Base-by-base conservation (phyloP, 2,888 invertebrate genomes). In the Drosophila atroscutellata region DNA sequence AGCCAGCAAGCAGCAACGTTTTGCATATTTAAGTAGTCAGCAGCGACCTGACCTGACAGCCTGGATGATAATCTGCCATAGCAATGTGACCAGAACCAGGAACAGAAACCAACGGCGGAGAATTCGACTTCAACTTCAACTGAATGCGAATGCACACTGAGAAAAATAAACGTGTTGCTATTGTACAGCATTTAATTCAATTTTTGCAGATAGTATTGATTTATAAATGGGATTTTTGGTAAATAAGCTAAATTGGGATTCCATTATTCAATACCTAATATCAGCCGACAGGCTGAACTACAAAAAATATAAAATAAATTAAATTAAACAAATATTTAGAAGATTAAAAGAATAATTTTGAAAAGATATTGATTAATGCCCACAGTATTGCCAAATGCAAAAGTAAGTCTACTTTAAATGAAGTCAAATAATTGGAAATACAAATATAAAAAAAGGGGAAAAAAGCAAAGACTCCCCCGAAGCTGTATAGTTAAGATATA, bases 21-120 rank as follows among this genome's bases (percentile, higher is more conserved):
- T 86, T 86, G 87, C 89, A 86, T 86, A 86, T 86, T 86, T 86
- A 86, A 86, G 89, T 87, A 89, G 82, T 67, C 77, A 74, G 72
- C 84, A 75, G 73, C 77, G 65, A 64, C 75, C 81, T 45, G 78
- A 68, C 80, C 70, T 75, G 84, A 75, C 81, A 77, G 69, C 77
- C 80, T 65, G 87, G 85, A 89, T 86, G 85, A 89, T 86, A 86
- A 86, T 86, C 89, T 84, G 80, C 84, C 80, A 74, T 84, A 80
- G 84, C 81, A 85, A 89, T 85, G 89, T 86, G 86, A 75, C 79
- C 75, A 67, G 73, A 26, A 28, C 30, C 26, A 13, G 64, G 13
- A 36, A n/a, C 28, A 47, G 28, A 49, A 56, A 55, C 49, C 26
- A 37, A 59, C 24, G 24, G 51, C 54, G 54, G 47, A 50, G 55